A percentile compares a stretch with the other conserved stretches of the same genome.
Conservation (phyloP, 2,888 invertebrate genomes). For the Graphium colonna region DNA sequence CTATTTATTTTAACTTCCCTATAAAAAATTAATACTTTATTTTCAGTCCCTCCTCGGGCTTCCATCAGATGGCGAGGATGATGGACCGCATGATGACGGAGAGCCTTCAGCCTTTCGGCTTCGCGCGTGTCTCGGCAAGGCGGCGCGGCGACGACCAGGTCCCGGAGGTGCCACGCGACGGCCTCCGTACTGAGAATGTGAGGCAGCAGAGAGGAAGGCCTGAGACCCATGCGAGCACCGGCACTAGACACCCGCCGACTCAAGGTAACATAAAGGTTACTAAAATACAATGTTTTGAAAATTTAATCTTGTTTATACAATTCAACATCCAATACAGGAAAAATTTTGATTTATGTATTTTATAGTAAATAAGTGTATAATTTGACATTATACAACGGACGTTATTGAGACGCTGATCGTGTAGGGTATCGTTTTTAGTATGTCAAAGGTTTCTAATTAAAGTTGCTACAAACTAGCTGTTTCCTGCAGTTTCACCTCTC, state of each 20-base stretch:
- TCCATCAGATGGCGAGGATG: conserved; percentile 86
- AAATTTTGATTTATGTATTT: no score
- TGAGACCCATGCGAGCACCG: conserved; percentile 52
- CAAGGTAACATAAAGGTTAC: conserved; percentile 56
- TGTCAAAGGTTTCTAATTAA: no score
- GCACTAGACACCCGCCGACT: conserved; percentile 67
- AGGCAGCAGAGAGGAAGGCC: conserved; percentile 47
- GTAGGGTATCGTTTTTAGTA: no score
- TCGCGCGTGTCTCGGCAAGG: conserved; percentile 82
- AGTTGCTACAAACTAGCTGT: no score
- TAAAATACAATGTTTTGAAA: neutral
- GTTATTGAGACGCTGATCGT: no score
- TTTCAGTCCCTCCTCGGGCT: conserved; percentile 78
- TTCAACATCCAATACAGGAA: no score
- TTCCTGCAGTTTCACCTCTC: no score
- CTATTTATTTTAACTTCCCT: no score
- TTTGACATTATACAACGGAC: no score
- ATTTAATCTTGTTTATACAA: no score
- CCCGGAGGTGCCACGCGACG: conserved; percentile 52
- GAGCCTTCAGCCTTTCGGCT: conserved; percentile 83
- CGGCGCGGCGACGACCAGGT: conserved; percentile 49
- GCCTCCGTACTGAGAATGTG: conserved; percentile 47
- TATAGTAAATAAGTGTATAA: no score
- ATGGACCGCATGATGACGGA: conserved; percentile 86
- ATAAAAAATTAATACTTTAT: neutral